Conservation (phyloP, 2,888 invertebrate species). For the Protonemura montana region DNA sequence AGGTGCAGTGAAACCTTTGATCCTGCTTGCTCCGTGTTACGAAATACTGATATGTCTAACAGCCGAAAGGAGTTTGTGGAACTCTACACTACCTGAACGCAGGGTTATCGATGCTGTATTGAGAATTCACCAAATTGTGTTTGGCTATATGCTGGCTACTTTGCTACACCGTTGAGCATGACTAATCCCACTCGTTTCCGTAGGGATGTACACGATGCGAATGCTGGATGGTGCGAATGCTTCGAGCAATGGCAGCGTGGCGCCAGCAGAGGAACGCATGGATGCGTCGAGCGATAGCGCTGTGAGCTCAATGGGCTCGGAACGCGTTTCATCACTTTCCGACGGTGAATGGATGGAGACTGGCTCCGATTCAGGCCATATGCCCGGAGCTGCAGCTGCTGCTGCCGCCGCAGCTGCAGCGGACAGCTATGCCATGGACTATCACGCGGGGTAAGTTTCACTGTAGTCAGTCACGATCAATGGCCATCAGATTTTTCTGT, state of each 20-base stretch:
- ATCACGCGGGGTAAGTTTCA: slow-evolving; percentile 62
- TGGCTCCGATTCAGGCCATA: slow-evolving; percentile 80
- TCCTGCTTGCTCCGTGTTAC: too few species aligned
- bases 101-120: too few species aligned
- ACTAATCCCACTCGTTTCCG: neutral
- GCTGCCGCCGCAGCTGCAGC: slow-evolving; percentile 53
- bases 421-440: slow-evolving; percentile 76
- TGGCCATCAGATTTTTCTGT: too few species aligned
- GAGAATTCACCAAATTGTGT: too few species aligned
- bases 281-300: slow-evolving; percentile 91
- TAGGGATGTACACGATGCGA: slow-evolving; percentile 89
- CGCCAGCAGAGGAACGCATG: slow-evolving; percentile 57
- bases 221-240: slow-evolving; percentile 71
- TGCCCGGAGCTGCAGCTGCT: slow-evolving; percentile 57
- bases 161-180: neutral
- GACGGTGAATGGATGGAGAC: slow-evolving; percentile 91
- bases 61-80: too few species aligned
- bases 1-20: too few species aligned
- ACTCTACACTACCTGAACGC: too few species aligned
- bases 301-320: slow-evolving; percentile 92
- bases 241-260: slow-evolving; percentile 51
- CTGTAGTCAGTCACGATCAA: too few species aligned
- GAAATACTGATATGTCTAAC: too few species aligned
- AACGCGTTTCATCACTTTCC: slow-evolving; percentile 85
- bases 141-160: too few species aligned